Evolutionary conservation across 2,113 vertebrate species (phyloP).

Genomic region (Actinemys pallida): DNA sequence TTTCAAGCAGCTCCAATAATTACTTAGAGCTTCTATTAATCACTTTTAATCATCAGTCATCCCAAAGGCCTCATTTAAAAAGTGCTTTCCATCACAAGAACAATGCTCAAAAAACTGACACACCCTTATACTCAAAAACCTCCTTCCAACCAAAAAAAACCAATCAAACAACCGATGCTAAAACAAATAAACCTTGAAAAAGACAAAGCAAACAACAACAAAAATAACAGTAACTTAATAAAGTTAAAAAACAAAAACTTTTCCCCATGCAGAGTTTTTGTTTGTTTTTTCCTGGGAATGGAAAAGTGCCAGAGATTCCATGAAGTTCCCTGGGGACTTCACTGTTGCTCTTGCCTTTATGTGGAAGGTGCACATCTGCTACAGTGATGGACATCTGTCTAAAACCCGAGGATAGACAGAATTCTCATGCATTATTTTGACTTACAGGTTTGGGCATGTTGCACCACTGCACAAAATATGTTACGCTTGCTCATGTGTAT

Average conservation of each 20-base stretch:
- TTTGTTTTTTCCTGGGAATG: not conserved
- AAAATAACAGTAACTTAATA: not conserved
- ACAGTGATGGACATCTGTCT: rapidly evolving
- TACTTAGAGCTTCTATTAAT: not conserved
- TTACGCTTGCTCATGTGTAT: not conserved
- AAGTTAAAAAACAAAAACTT: not conserved
- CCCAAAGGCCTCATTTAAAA: not conserved
- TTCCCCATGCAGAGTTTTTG: not conserved
- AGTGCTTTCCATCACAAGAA: not conserved
- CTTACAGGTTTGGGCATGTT: not conserved
- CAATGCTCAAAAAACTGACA: not conserved
- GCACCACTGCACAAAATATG: not conserved
- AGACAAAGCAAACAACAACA: not conserved
- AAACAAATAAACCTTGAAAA: not conserved
- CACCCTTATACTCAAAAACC: not conserved
- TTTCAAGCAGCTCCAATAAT: not conserved
- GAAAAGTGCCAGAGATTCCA: not conserved
- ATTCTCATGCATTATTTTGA: not conserved
- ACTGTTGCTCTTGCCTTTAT: not conserved
- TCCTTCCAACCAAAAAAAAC: not conserved
- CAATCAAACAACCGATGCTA: not conserved
- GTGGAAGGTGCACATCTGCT: not conserved
- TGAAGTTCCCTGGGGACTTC: not conserved
- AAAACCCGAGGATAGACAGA: not conserved
- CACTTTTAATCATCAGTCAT: rapidly evolving